Conservation (phyloP, 2,797 vertebrate genomes). For the Euthynnus affinis region DNA sequence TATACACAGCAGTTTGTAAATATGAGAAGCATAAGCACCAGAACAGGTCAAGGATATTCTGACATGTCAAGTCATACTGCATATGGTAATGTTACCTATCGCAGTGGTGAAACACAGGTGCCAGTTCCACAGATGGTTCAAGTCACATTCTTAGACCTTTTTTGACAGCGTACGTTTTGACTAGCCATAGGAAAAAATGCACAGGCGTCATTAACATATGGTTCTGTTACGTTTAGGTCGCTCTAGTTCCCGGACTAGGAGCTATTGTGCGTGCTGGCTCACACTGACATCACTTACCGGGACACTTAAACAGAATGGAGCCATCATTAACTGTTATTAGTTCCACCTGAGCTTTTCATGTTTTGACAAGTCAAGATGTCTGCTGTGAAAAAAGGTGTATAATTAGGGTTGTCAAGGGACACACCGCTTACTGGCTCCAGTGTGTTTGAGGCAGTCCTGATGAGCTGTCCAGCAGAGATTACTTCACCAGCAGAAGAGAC, state of each 20-base stretch:
- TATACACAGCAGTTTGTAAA: conserved; percentile 14
- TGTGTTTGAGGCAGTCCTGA: conserved; percentile 15
- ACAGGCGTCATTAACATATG: conserved; percentile 19
- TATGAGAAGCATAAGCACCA: conserved; percentile 16
- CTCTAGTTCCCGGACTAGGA: neutral
- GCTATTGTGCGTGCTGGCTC: neutral
- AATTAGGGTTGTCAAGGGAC: conserved; percentile 36
- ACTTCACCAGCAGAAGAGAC: conserved; percentile 15
- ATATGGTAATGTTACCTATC: conserved; percentile 39
- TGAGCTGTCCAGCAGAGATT: conserved; percentile 13
- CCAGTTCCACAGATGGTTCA: conserved; percentile 30
- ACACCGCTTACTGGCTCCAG: conserved; percentile 11
- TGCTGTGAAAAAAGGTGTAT: conserved; percentile 18
- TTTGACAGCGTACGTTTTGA: conserved; percentile 34
- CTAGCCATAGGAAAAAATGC: conserved; percentile 19
- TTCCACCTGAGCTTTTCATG: conserved; percentile 38
- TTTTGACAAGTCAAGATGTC: conserved; percentile 30
- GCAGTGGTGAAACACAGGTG: conserved; percentile 22
- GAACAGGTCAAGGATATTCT: conserved; percentile 31
- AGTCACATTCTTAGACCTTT: conserved; percentile 25
- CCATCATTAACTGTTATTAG: conserved; percentile 40
- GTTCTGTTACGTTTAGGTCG: conserved; percentile 23
- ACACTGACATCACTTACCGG: neutral
- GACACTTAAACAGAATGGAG: conserved; percentile 16
- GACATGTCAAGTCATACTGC: conserved; percentile 28